These are phyloP conservation scores for Reinhardtius hippoglossoides DNA, from an alignment of 2,113 vertebrate genomes.

Conservation along the genomic window DNA sequence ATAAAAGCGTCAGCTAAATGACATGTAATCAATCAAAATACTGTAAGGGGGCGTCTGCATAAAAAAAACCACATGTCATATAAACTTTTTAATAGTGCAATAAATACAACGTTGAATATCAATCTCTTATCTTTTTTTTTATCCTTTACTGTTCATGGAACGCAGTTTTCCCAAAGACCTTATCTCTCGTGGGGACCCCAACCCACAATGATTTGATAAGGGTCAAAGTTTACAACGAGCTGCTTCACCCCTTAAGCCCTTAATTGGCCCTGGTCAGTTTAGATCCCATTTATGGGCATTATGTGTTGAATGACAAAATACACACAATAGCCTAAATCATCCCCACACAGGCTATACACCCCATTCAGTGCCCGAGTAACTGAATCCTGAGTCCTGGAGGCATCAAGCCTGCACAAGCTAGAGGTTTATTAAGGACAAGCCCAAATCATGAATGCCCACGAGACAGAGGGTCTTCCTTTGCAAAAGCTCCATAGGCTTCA, in stretches of 20 bases:
- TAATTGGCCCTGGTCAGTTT: constrained; percentile 75
- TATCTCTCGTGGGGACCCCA: constrained; percentile 5
- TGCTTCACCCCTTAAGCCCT: constrained; percentile 58
- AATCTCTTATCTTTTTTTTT: not conserved
- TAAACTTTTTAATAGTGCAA: too few species aligned
- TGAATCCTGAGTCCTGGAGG: constrained; percentile 49
- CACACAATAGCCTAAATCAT: constrained; percentile 65
- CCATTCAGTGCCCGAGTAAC: constrained; percentile 67
- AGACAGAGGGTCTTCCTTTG: constrained; percentile 70
- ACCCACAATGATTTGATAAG: constrained; percentile 46
- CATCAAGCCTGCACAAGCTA: constrained; percentile 27
- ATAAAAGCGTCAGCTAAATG: too few species aligned
- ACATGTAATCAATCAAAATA: too few species aligned
- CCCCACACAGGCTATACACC: constrained; percentile 43
- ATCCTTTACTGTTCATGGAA: not conserved
- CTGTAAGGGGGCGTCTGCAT: not conserved
- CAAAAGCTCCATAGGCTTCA: constrained; percentile 62
- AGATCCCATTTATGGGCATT: constrained; percentile 72
- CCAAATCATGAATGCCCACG: constrained; percentile 57
- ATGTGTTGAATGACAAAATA: constrained; percentile 70
- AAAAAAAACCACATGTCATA: not conserved
- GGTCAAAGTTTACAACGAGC: constrained; percentile 60
- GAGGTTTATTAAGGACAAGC: constrained; percentile 61
- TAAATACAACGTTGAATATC: not conserved
- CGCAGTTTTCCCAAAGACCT: not conserved